These are phyloP conservation scores for Diabrotica undecimpunctata DNA, from an alignment of 1,140 invertebrate genomes.

Conservation along the genomic window DNA sequence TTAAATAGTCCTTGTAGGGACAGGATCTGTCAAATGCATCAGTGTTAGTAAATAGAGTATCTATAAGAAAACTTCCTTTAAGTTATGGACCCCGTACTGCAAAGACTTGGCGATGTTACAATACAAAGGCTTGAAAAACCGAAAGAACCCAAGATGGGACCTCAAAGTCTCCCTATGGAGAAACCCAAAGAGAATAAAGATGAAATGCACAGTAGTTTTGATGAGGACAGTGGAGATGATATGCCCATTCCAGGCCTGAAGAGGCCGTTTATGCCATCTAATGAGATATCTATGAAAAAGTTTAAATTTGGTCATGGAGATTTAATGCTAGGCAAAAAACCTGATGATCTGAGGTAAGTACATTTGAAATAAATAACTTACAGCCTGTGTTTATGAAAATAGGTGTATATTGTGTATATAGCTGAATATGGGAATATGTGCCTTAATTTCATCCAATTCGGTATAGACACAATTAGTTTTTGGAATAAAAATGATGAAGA, in stretches of 20 bases:
- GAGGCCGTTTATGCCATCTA: slow-evolving; percentile 25
- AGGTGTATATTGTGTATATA: too few relatives aligned
- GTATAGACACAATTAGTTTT: too few relatives aligned
- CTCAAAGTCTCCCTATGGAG: slow-evolving; percentile 29
- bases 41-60: not conserved
- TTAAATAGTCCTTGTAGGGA: not conserved
- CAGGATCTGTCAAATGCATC: not conserved
- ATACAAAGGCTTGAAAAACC: slow-evolving; percentile 45
- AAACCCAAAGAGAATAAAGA: slow-evolving; percentile 31
- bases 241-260: slow-evolving; percentile 24
- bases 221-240: slow-evolving; percentile 35
- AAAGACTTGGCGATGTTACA: slow-evolving; percentile 45
- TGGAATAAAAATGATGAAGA: too few relatives aligned
- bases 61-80: not conserved
- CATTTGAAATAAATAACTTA: too few relatives aligned
- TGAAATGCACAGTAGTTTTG: slow-evolving; percentile 24
- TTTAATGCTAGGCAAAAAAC: slow-evolving; percentile 25
- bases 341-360: slow-evolving; percentile 19
- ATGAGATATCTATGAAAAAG: slow-evolving; percentile 33
- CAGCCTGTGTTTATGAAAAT: too few relatives aligned
- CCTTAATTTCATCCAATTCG: too few relatives aligned
- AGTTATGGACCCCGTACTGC: slow-evolving; percentile 45
- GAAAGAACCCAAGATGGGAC: slow-evolving; percentile 35
- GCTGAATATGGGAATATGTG: too few relatives aligned
- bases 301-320: slow-evolving; percentile 27